A percentile compares a stretch with the other conserved stretches of the same genome.
Conservation (phyloP, 2,797 vertebrate genomes). For the Enteromius argenteus region DNA sequence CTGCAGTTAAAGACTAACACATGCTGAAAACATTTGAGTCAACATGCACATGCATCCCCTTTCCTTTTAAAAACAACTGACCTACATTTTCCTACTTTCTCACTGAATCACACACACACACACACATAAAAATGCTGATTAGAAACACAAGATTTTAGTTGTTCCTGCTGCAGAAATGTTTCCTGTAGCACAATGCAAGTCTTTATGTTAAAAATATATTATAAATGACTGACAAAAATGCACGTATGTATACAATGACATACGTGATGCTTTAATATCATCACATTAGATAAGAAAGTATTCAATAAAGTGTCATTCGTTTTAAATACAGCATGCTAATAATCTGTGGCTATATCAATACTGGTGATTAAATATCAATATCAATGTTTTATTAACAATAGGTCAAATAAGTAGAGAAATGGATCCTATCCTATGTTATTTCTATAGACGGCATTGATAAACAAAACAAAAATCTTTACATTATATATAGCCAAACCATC, state of each 20-base stretch:
- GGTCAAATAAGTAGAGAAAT: background rate
- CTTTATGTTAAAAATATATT: background rate
- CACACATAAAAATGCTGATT: background rate
- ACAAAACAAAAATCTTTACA: background rate
- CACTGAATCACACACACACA: background rate
- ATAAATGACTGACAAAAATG: background rate
- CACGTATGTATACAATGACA: background rate
- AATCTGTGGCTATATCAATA: background rate
- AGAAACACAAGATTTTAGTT: background rate
- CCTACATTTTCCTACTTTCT: conserved; percentile 37
- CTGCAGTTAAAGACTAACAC: conserved; percentile 37
- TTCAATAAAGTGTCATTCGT: background rate
- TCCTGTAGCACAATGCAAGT: background rate
- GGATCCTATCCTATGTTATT: background rate
- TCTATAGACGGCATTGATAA: background rate
- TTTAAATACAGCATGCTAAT: background rate
- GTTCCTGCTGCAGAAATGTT: background rate
- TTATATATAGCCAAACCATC: background rate
- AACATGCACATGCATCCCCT: conserved; percentile 20
- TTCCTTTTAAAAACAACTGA: conserved; percentile 35
- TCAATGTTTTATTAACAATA: background rate
- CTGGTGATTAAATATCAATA: background rate
- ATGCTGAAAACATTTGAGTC: conserved; percentile 37
- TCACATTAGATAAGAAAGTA: background rate
- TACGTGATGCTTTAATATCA: background rate